Evolutionary conservation across 2,888 invertebrate species (phyloP), one percentile per base, ranked within the genome.

Genomic region (Brachypalpus laphriformis): DNA sequence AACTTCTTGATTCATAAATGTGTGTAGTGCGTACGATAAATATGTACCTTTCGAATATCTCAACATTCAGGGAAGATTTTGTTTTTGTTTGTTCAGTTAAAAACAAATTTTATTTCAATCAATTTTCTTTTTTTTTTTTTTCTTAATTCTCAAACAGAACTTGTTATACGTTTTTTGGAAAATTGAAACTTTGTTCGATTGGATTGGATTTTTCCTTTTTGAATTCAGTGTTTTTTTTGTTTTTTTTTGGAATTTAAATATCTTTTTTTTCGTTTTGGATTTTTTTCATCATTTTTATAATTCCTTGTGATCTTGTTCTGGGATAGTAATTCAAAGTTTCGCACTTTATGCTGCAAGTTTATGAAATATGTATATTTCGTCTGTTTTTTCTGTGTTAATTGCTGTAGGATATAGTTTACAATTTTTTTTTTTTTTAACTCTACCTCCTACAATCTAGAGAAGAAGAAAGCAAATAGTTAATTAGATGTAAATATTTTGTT

Each of bases 21-120:
- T 75, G 85, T 85, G 81, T 85, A 85, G 83, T 83, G 83, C 72
- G 78, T 83, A 80, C 68, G 75, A 75, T 70, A 76, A 82, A 63
- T 71, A 63, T 80, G n/a, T n/a, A n/a, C n/a, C 74, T 81, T 75
- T 81, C 85, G 65, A 2, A 25, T 25, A 83, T 87, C 76, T 87
- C 88, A 86, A 88, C 87, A 87, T 81, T 88, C 88, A 89, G 89
- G 89, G 88, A 89, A 89, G 89, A 87, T 87, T 87, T 85, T 77
- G 83, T 88, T 88, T 88, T 89, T 77, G 82, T 87, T 88, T 88
- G 87, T 87, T 89, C 87, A 88, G 87, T 88, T 88, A 25, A 25
- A 25, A 87, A 80, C 34, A 8, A 8, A 85, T 77, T 87, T 86
- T 76, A 68, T 61, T 70, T 71, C 9, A 34, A 34, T 34, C n/a